Evolutionary conservation across 2,888 invertebrate genomes (phyloP).

Genomic region (Pollenia griseotomentosa): DNA sequence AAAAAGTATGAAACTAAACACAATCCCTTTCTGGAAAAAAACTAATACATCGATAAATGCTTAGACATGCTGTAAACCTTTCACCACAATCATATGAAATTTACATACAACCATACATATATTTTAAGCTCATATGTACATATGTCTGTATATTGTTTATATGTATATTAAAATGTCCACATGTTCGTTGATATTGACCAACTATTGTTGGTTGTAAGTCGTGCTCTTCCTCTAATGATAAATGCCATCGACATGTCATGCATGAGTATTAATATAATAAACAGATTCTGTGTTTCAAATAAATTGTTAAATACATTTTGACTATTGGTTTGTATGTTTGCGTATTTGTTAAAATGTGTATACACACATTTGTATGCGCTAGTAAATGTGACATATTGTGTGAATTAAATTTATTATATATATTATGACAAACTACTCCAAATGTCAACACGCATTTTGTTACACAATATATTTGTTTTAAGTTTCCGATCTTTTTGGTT

Average conservation of each 20-base stretch:
- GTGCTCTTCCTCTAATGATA: slow-evolving; percentile 60
- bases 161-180: not conserved
- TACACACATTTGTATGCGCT: not conserved
- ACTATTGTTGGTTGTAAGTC: slow-evolving; percentile 40
- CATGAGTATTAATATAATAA: slow-evolving; percentile 69
- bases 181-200: slow-evolving; percentile 21
- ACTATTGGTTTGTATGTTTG: slow-evolving; percentile 5
- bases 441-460: slow-evolving; percentile 28
- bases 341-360: slow-evolving; percentile 10
- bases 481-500: not conserved
- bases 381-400: slow-evolving; percentile 58
- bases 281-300: slow-evolving; percentile 36
- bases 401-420: slow-evolving; percentile 34
- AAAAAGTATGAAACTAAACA: slow-evolving; percentile 23
- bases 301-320: slow-evolving; percentile 18
- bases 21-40: not conserved
- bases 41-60: not conserved
- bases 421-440: slow-evolving; percentile 27
- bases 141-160: not conserved
- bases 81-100: not conserved
- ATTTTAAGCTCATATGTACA: not conserved
- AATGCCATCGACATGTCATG: slow-evolving; percentile 68
- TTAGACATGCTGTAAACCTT: not conserved
- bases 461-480: not conserved
- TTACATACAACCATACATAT: not conserved